A percentile compares a stretch with the other conserved stretches of the same genome.
Evolutionary conservation across 1,140 invertebrate species (phyloP).

Genomic region (Nasonia longicornis): DNA sequence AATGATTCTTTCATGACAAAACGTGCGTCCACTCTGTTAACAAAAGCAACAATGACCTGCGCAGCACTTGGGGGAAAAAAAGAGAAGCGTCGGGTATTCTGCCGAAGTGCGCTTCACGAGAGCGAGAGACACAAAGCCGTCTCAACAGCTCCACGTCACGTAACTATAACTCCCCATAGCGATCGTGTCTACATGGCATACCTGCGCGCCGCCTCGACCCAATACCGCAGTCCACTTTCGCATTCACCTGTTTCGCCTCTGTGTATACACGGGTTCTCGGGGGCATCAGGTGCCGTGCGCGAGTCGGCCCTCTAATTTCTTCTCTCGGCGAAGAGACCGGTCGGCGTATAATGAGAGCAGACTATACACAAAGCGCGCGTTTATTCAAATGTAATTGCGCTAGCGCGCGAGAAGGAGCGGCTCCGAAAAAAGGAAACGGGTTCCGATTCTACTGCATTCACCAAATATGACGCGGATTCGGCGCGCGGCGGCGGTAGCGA

Average conservation of each 20-base stretch:
- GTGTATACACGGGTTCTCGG: background rate
- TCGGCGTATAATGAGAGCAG: background rate
- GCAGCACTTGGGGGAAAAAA: background rate
- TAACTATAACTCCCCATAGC: background rate
- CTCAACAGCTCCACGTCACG: background rate
- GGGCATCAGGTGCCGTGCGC: background rate
- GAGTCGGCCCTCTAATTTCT: background rate
- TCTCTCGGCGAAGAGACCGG: background rate
- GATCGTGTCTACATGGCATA: background rate
- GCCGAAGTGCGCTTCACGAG: background rate
- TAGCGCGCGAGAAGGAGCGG: background rate
- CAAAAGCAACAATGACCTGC: no score
- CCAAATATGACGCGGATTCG: background rate
- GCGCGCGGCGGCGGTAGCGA: background rate
- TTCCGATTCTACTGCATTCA: background rate
- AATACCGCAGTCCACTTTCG: background rate
- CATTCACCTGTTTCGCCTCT: background rate
- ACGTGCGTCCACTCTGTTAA: no score
- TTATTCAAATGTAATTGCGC: conserved; percentile 11
- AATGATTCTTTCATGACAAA: background rate
- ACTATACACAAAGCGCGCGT: conserved; percentile 8
- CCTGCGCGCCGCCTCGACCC: background rate
- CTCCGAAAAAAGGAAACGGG: background rate
- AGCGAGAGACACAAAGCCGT: background rate
- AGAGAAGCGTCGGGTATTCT: background rate